phyloP scores from a whole-genome alignment of 1,140 invertebrate species.

The Latrodectus geometricus region DNA sequence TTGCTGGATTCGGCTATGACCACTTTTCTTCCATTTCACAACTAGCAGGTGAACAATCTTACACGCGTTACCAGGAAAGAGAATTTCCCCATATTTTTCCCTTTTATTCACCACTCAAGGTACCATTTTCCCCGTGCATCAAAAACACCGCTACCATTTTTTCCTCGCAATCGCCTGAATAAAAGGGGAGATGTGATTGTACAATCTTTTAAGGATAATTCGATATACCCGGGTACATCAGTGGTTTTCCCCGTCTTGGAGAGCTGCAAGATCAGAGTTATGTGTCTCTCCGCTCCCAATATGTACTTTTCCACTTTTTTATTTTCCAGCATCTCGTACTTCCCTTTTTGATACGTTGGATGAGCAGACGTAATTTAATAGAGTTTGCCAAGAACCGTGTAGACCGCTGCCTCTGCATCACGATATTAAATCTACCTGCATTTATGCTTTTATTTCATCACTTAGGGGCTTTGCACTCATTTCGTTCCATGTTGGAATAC shows the following conservation, averaged over 20 bases:
- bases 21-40: neutral
- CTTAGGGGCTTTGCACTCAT: constrained; percentile 24
- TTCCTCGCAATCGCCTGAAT: constrained; percentile 16
- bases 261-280: neutral
- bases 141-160: constrained; percentile 40
- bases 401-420: constrained; percentile 54
- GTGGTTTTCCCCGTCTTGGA: constrained; percentile 26
- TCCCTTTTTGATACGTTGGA: constrained; percentile 42
- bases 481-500: neutral
- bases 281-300: neutral
- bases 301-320: neutral
- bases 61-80: constrained; percentile 1
- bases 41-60: neutral
- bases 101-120: constrained; percentile 3
- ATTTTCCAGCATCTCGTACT: constrained; percentile 14
- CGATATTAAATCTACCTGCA: constrained; percentile 61
- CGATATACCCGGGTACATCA: constrained; percentile 42
- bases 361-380: constrained; percentile 57
- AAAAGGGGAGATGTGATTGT: constrained; percentile 53
- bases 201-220: constrained; percentile 60
- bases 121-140: constrained; percentile 44
- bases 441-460: constrained; percentile 31
- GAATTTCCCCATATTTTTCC: neutral
- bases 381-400: constrained; percentile 38
- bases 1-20: neutral